Percentiles rank a stretch among this genome's conserved stretches.
These are phyloP conservation scores for Plagodis dolabraria DNA, from an alignment of 2,888 invertebrate species.

Conservation along the genomic window DNA sequence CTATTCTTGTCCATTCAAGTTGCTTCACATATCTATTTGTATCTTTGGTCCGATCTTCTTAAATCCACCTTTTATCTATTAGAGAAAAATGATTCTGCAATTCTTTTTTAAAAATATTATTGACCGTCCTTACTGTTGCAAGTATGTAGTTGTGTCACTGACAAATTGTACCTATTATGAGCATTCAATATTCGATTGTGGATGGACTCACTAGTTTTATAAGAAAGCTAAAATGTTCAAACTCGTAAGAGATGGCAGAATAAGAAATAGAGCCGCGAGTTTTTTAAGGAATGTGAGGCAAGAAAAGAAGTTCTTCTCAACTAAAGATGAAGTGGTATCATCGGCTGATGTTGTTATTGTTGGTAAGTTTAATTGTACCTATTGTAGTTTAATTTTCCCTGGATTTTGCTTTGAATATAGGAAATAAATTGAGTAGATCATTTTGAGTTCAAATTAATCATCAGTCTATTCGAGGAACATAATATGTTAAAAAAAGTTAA, in stretches of 20 bases:
- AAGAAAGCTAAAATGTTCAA: constrained; percentile 62
- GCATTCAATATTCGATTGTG: constrained; percentile 38
- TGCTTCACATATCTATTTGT: too few relatives aligned
- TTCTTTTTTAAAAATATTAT: too few relatives aligned
- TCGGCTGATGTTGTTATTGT: constrained; percentile 92
- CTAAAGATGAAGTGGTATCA: constrained; percentile 62
- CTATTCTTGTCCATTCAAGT: too few relatives aligned
- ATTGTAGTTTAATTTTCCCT: neutral
- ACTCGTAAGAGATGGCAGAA: constrained; percentile 57
- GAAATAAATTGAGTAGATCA: too few relatives aligned
- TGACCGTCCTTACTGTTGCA: constrained; percentile 14
- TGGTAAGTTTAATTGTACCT: constrained; percentile 73
- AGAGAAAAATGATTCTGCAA: too few relatives aligned
- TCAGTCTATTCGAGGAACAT: too few relatives aligned
- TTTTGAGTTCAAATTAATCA: too few relatives aligned
- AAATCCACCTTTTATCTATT: too few relatives aligned
- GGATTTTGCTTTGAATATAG: too few relatives aligned
- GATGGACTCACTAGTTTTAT: constrained; percentile 29
- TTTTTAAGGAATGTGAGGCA: constrained; percentile 55
- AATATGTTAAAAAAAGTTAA: too few relatives aligned
- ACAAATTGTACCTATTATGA: constrained; percentile 13
- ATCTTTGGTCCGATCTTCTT: too few relatives aligned
- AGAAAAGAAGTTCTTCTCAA: constrained; percentile 48
- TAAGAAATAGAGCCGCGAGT: constrained; percentile 54
- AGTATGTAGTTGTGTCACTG: neutral